Conservation (phyloP, 2,797 vertebrate species). For the Geotrypetes seraphini region DNA sequence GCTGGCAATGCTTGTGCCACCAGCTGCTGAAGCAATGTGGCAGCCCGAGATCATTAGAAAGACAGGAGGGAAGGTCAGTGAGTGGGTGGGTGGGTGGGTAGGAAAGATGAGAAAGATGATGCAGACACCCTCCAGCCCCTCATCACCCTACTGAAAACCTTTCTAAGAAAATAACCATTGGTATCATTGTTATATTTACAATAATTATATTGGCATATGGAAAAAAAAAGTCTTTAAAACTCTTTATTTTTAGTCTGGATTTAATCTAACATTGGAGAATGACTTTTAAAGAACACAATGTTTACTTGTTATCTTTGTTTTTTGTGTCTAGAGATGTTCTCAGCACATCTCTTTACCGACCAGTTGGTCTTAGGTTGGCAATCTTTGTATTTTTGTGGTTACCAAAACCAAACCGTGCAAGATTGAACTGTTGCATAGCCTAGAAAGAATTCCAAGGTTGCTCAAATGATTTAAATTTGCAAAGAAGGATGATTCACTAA, state of each 20-base stretch:
- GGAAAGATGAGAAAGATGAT: too few relatives aligned
- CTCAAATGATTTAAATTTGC: slow-evolving; percentile 61
- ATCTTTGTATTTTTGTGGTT: slow-evolving; percentile 52
- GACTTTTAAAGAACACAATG: slow-evolving; percentile 36
- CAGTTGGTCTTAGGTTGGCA: slow-evolving; percentile 23
- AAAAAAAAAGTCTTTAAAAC: slow-evolving; percentile 3
- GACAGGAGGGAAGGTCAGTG: too few relatives aligned
- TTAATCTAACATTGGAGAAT: too few relatives aligned
- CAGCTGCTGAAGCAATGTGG: too few relatives aligned
- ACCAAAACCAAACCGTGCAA: slow-evolving; percentile 49
- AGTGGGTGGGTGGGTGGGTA: too few relatives aligned
- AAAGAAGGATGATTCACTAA: slow-evolving; percentile 66
- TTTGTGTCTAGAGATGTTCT: slow-evolving; percentile 35
- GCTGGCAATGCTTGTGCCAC: too few relatives aligned
- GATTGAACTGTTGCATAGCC: slow-evolving; percentile 58
- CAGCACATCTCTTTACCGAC: slow-evolving; percentile 27
- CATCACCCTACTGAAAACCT: too few relatives aligned
- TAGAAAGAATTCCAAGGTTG: slow-evolving; percentile 56
- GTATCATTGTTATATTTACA: too few relatives aligned
- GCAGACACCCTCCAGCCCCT: too few relatives aligned
- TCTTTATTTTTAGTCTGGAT: slow-evolving; percentile 1
- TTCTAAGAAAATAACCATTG: too few relatives aligned
- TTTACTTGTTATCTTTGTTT: slow-evolving; percentile 39
- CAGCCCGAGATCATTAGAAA: too few relatives aligned
- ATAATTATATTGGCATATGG: neutral